phyloP scores from a whole-genome alignment of 2,113 vertebrate genomes.

The Columba livia region DNA sequence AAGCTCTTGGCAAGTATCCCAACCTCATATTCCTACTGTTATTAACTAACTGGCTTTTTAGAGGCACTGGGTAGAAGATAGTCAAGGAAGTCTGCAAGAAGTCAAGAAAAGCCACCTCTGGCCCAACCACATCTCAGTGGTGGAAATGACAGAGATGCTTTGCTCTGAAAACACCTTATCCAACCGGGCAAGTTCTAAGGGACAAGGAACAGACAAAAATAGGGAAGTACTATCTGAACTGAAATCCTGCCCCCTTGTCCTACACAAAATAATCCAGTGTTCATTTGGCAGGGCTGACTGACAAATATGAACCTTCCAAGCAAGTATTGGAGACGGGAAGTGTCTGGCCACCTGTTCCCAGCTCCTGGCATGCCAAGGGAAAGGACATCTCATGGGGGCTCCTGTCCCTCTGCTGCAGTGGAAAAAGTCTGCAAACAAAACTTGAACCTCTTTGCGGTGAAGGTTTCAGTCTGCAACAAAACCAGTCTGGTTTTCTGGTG shows the following conservation, averaged over 20 bases:
- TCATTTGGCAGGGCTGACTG: not conserved
- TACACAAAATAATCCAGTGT: not conserved
- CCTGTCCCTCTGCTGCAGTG: not conserved
- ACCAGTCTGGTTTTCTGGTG: not conserved
- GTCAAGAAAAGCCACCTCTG: not conserved
- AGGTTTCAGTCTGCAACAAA: not conserved
- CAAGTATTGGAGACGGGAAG: fast-evolving
- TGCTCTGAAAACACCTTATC: not conserved
- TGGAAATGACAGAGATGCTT: not conserved
- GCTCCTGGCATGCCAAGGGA: not conserved
- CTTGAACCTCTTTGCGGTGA: not conserved
- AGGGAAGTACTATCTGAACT: not conserved
- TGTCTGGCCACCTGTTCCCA: not conserved
- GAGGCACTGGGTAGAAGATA: not conserved
- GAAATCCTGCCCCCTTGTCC: not conserved
- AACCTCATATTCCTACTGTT: not conserved
- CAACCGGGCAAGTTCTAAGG: not conserved
- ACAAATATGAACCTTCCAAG: not conserved
- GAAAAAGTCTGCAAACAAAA: not conserved
- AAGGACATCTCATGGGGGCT: not conserved
- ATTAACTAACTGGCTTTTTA: not conserved
- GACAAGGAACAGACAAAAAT: not conserved
- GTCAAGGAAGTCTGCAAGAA: not conserved
- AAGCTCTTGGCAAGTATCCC: not conserved
- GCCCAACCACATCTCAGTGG: not conserved